phyloP scores from a whole-genome alignment of 2,113 vertebrate genomes.

The Emydocephalus ijimae region DNA sequence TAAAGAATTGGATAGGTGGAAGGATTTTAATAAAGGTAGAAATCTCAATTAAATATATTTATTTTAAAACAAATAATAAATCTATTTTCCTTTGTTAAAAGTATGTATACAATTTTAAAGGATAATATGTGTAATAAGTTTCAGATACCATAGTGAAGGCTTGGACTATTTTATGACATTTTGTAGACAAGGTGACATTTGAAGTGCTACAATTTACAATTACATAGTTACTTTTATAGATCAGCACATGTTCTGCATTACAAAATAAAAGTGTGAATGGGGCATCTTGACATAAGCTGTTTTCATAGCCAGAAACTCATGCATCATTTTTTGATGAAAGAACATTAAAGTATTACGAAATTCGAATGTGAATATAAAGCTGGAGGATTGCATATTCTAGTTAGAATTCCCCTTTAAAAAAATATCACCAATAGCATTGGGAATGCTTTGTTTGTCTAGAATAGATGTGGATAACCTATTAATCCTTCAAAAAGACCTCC shows the following conservation, averaged over 20 bases:
- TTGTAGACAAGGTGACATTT: background rate
- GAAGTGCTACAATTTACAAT: background rate
- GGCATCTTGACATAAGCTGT: background rate
- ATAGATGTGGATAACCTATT: background rate
- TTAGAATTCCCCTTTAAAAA: background rate
- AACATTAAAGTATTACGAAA: background rate
- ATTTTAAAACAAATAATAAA: background rate
- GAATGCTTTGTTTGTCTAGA: constrained; percentile 19
- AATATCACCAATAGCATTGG: background rate
- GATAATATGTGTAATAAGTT: background rate
- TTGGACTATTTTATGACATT: background rate
- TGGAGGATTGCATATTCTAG: background rate
- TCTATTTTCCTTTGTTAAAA: background rate
- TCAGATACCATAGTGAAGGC: background rate
- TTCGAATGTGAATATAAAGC: background rate
- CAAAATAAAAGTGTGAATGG: background rate
- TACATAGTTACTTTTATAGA: background rate
- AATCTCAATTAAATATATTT: background rate
- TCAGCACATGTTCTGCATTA: background rate
- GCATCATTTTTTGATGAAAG: background rate
- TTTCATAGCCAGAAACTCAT: background rate
- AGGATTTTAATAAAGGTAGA: too few relatives aligned
- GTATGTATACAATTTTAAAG: background rate
- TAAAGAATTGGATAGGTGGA: too few relatives aligned
- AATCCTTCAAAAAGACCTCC: too few relatives aligned